Base-by-base conservation (phyloP, 2,113 vertebrate genomes). In the Chiloscyllium plagiosum region DNA sequence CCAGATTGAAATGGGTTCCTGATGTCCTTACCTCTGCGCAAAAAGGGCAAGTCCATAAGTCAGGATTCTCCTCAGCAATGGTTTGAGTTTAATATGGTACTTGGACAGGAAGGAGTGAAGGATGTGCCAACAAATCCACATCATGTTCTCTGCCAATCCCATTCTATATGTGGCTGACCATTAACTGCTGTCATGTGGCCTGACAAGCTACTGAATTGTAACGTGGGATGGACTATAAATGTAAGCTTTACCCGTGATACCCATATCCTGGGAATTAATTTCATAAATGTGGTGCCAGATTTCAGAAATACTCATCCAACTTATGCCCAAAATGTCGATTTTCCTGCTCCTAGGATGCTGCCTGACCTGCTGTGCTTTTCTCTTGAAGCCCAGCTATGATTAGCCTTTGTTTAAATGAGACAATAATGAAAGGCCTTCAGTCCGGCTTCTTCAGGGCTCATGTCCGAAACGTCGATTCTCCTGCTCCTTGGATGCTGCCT, bases 21-120 rank as follows among this genome's bases (percentile, higher is more conserved):
- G 89, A 68, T 42, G 17, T 4, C 7, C 65, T 86, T 96, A 94
- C 96, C 96, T 96, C 87, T 96, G 95, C 42, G 26, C 37, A 83
- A 78, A 95, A 83, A 66, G 69, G 20, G 22, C 52, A 94, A 89
- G 68, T 37, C 52, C 12, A 95, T 83, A 76, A 93, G 6, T 47
- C 47, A 47, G 52, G 92, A 66, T 37, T 19, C 15, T 37, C 52
- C 52, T 65, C 56, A 1, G 26, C 29, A 4, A 3, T 90, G 50
- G 26, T 29, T 90, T 52, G 52, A 33, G 50, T 61, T 56, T 65
- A 52, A 29, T 56, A n/a, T 15, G 13, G 56, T n/a, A 92, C 29
- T 65, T 92, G 29, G 50, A 26, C 0, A 13, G 52, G 47, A 24
- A 89, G 29, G 56, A 29, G 29, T 26, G 29, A 92, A 65, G 13